Base-by-base conservation (phyloP, 2,797 vertebrate genomes). In the Pristis pectinata region DNA sequence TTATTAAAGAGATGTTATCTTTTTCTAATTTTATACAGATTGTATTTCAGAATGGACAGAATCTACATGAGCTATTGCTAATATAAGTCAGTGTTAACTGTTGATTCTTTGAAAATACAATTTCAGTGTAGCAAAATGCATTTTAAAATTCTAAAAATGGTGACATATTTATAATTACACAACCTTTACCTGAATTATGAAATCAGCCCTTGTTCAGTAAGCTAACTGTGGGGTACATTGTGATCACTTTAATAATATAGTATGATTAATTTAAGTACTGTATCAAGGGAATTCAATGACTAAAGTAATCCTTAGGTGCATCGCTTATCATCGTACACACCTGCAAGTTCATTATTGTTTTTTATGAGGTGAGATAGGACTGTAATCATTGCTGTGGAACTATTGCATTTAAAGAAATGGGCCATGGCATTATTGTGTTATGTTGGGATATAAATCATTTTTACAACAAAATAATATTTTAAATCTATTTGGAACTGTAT, bases 301-400 rank as follows among this genome's bases (percentile, higher is more conserved):
- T 53, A 94, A 93, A 93, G 91, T 93, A 93, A 72, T 74, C 70
- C 44, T 93, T 93, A 53, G 92, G 70, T 93, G 92, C 92, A 94
- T 94, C 15, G 92, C 92, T 94, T 94, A 94, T 94, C 92, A 56
- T 76, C 41, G 76, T 74, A 94, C 70, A 94, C 92, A 94, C 92
- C 92, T 94, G 92, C 41, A 94, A 94, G 70, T 94, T 94, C 41
- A 94, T 94, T 94, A 94, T 76, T 94, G 92, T 94, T 94, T 76
- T 94, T 94, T 94, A 93, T 93, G 92, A 94, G 92, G 92, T 94
- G 41, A 72, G 92, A 94, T 70, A 94, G 92, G 92, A 94, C 61
- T 74, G 70, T 94, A 94, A 94, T 94, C 92, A 74, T 94, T 94
- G 44, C 92, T 19, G 41, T 94, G 92, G 44, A 94, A 94, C 92